phyloP scores from a whole-genome alignment of 2,888 invertebrate genomes.

The Epinotia brunnichana region DNA sequence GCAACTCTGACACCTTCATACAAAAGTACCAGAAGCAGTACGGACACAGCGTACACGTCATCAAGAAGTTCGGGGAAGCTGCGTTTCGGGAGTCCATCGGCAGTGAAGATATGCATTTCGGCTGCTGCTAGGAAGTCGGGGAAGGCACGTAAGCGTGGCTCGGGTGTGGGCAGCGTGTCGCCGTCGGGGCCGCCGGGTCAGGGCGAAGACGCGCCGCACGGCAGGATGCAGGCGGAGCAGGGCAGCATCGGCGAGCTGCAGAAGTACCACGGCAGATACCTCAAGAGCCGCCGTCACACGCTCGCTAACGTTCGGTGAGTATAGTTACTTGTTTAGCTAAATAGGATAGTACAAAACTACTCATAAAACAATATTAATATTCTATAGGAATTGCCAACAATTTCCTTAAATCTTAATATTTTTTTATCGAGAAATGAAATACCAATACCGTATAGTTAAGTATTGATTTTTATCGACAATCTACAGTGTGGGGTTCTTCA shows the following conservation, averaged over 20 bases:
- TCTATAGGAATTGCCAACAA: no score
- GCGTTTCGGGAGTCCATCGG: slow-evolving; percentile 82
- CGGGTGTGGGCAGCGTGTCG: slow-evolving; percentile 65
- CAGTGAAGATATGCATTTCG: slow-evolving; percentile 84
- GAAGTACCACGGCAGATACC: slow-evolving; percentile 93
- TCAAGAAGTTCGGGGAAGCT: slow-evolving; percentile 82
- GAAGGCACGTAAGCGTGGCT: slow-evolving; percentile 81
- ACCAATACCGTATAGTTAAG: no score
- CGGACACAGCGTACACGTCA: slow-evolving; percentile 78
- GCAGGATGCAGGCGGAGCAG: slow-evolving; percentile 96
- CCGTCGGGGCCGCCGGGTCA: slow-evolving; percentile 61
- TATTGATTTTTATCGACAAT: no score
- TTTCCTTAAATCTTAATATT: no score
- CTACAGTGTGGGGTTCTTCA: no score
- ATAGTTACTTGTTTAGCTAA: no score
- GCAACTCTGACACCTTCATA: slow-evolving; percentile 79
- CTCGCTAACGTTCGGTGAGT: slow-evolving; percentile 96
- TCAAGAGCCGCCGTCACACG: slow-evolving; percentile 94
- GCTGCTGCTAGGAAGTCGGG: slow-evolving; percentile 81
- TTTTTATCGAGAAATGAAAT: no score
- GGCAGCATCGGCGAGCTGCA: slow-evolving; percentile 95
- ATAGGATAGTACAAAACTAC: no score
- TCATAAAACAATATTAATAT: no score
- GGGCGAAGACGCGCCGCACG: slow-evolving; percentile 73
- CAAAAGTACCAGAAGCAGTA: slow-evolving; percentile 80